These are phyloP conservation scores for Lamprologus callipterus DNA, from an alignment of 2,113 vertebrate genomes.

Conservation along the genomic window DNA sequence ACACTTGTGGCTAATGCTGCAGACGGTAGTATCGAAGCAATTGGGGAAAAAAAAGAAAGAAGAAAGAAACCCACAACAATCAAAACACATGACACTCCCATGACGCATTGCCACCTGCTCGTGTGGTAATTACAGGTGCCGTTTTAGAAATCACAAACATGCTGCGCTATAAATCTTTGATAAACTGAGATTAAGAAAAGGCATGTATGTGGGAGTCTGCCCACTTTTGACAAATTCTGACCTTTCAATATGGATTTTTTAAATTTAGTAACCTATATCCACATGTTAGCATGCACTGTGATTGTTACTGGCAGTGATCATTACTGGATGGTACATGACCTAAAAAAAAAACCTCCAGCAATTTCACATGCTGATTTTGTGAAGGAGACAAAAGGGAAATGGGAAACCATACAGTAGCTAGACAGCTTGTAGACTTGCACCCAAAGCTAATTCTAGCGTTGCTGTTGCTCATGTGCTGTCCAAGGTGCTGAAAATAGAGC, in stretches of 20 bases:
- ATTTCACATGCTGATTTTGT: neutral
- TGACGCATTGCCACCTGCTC: constrained; percentile 32
- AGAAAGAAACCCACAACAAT: neutral
- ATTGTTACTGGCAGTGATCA: neutral
- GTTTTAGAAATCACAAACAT: neutral
- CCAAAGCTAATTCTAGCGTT: neutral
- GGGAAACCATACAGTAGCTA: neutral
- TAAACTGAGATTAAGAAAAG: neutral
- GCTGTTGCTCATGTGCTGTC: constrained; percentile 22
- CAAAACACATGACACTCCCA: neutral
- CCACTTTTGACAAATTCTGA: neutral
- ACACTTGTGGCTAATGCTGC: neutral
- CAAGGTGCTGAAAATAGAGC: constrained; percentile 56
- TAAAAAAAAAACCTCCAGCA: neutral
- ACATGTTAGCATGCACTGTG: neutral
- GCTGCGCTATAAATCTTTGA: neutral
- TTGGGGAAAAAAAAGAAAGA: neutral
- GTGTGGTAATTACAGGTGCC: constrained; percentile 9
- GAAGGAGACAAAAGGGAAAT: neutral
- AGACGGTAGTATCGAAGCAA: neutral
- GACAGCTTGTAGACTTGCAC: neutral
- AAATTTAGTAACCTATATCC: neutral
- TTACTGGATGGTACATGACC: neutral
- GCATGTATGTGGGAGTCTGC: neutral
- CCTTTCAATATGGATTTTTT: neutral